These are phyloP conservation scores for Sardina pilchardus DNA, from an alignment of 2,113 vertebrate species.

Conservation along the genomic window DNA sequence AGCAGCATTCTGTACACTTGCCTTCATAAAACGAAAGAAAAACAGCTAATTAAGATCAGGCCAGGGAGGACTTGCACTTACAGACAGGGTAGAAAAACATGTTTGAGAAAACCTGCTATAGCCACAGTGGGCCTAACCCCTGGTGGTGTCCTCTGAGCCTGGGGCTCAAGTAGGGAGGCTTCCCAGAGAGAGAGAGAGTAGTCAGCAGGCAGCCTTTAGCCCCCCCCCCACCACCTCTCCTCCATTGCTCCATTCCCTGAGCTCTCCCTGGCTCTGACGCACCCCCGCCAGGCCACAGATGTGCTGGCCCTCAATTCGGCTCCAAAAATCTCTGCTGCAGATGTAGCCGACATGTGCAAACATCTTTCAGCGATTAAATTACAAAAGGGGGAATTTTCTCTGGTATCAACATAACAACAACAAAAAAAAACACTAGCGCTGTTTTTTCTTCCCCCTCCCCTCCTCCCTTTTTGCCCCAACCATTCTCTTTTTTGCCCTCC, in stretches of 20 bases:
- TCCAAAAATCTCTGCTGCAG: neutral
- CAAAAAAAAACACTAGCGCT: neutral
- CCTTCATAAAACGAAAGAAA: neutral
- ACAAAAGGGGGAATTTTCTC: constrained; percentile 35
- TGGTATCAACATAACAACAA: neutral
- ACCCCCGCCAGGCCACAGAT: constrained; percentile 7
- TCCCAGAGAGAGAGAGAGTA: constrained; percentile 11
- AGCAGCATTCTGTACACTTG: neutral
- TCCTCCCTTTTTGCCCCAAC: neutral
- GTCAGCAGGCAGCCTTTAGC: constrained; percentile 29
- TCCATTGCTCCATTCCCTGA: neutral
- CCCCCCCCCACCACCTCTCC: neutral
- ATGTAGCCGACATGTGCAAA: constrained; percentile 19
- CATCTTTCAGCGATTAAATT: constrained; percentile 32
- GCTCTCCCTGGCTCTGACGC: neutral
- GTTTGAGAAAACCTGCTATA: neutral
- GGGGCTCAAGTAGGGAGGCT: constrained; percentile 1
- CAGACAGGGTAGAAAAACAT: neutral
- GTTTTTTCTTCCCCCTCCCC: neutral
- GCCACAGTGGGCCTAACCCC: neutral
- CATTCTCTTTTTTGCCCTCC: neutral
- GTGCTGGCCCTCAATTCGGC: neutral
- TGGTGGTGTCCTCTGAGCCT: constrained; percentile 1
- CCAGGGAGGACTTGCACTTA: neutral
- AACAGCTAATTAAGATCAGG: neutral